Base-by-base conservation (phyloP, 1,140 invertebrate species). In the Trichonephila clavata region DNA sequence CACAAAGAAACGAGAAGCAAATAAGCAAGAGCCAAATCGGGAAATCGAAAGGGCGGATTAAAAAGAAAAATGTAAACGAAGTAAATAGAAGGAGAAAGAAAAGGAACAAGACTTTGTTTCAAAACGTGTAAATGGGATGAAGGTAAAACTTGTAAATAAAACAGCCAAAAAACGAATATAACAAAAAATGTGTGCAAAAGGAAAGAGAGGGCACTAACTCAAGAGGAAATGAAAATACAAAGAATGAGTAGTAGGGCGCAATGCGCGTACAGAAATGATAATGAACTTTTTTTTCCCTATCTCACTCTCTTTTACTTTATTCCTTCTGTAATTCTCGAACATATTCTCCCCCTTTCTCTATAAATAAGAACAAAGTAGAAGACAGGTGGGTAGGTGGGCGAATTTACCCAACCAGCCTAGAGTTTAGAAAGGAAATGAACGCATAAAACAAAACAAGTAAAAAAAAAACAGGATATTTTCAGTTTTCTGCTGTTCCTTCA, bases 181-280 rank as follows among this genome's bases (percentile, higher is more conserved):
- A 43, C 32, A 24, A 65, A 43, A 24, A 20, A 77, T 39, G 18
- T 39, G 16, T 39, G 18, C 71, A 32, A 77, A 6, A 16, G 68
- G 14, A 77, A 32, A 77, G 27, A 71, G 43, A 89, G 68, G 27
- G 57, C 7, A 50, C n/a, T 32, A 61, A 86, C 84, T 32, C 24
- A 63, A 63, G 24, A 71, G 63, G 71, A 90, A 90, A 90, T 81
- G 77, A 81, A 81, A 81, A 90, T 60, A 90, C 43, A 50, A 68
- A 90, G 63, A 59, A 90, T 24, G 57, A 90, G 63, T 61, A 60
- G n/a, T 81, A 77, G 43, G 20, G 86, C 39, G 61, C 61, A 81
- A 81, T 57, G 57, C 39, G 27, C 24, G 32, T 20, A 27, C 18
- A 81, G 71, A 61, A 90, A 90, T 90, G 89, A 90, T 90, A 90